phyloP scores from a whole-genome alignment of 2,797 vertebrate species.

The Crocodylus rhombifer region DNA sequence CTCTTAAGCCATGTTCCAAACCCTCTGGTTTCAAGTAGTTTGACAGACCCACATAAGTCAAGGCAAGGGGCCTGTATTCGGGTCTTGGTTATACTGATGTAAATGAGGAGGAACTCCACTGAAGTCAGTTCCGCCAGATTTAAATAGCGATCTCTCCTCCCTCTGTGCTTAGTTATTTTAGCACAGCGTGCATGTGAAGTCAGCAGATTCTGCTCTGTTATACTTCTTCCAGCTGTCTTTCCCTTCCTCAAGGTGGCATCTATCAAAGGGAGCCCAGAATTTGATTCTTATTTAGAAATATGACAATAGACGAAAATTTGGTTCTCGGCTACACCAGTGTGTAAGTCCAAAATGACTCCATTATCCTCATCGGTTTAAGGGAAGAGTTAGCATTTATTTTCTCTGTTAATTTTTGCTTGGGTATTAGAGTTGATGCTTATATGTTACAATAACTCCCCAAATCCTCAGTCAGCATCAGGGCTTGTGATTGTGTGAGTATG shows the following conservation, averaged over 20 bases:
- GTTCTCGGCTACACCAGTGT: not conserved
- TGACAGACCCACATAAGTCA: not conserved
- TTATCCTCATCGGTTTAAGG: not conserved
- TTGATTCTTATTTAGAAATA: not conserved
- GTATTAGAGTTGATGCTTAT: not conserved
- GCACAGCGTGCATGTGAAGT: not conserved
- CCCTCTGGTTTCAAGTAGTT: not conserved
- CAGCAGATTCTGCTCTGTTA: not conserved
- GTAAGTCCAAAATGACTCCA: not conserved
- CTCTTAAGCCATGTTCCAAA: not conserved
- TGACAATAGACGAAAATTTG: not conserved
- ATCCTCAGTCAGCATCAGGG: not conserved
- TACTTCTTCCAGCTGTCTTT: not conserved
- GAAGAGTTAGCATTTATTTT: not conserved
- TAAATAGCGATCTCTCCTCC: too few species aligned
- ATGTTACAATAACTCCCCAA: not conserved
- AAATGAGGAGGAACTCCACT: not conserved
- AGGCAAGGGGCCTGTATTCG: not conserved
- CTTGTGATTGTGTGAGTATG: not conserved
- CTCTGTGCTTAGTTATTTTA: not conserved
- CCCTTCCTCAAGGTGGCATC: not conserved
- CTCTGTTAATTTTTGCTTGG: not conserved
- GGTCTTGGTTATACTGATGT: not conserved
- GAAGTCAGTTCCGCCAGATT: not conserved
- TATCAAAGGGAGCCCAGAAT: not conserved